Evolutionary conservation across 2,888 invertebrate genomes (phyloP).

Genomic region (Athalia cordata): DNA sequence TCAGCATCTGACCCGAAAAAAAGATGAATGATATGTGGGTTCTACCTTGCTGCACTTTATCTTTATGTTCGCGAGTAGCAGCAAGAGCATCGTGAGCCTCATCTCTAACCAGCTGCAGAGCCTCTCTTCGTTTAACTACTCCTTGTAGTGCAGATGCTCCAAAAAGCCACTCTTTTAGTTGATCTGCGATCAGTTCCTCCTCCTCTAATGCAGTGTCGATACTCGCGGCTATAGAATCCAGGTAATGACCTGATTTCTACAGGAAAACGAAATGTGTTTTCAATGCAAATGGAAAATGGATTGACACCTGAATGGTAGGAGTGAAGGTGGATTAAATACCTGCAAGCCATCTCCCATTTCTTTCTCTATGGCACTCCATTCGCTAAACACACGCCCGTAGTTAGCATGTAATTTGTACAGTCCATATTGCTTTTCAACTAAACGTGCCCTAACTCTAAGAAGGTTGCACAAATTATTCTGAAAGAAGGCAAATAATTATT

Average conservation of each 20-base stretch:
- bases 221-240: conserved; percentile 84
- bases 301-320: background rate
- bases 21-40: no score
- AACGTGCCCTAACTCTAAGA: conserved; percentile 76
- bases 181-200: conserved; percentile 88
- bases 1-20: no score
- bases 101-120: conserved; percentile 83
- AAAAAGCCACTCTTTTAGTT: conserved; percentile 88
- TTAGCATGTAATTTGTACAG: conserved; percentile 87
- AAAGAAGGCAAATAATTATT: conserved; percentile 40
- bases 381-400: conserved; percentile 88
- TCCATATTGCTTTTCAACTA: conserved; percentile 85
- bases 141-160: conserved; percentile 85
- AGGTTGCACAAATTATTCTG: conserved; percentile 72
- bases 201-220: conserved; percentile 86
- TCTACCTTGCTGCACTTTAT: conserved; percentile 73
- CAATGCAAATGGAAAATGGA: conserved; percentile 64
- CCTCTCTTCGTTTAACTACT: conserved; percentile 84
- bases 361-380: conserved; percentile 89
- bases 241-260: conserved; percentile 77
- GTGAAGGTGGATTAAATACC: conserved; percentile 59
- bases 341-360: conserved; percentile 89
- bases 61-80: conserved; percentile 73
- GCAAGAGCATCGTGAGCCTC: conserved; percentile 81
- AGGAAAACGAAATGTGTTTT: conserved; percentile 51